phyloP scores from a whole-genome alignment of 2,113 vertebrate species.

The Melanerpes aurifrons region DNA sequence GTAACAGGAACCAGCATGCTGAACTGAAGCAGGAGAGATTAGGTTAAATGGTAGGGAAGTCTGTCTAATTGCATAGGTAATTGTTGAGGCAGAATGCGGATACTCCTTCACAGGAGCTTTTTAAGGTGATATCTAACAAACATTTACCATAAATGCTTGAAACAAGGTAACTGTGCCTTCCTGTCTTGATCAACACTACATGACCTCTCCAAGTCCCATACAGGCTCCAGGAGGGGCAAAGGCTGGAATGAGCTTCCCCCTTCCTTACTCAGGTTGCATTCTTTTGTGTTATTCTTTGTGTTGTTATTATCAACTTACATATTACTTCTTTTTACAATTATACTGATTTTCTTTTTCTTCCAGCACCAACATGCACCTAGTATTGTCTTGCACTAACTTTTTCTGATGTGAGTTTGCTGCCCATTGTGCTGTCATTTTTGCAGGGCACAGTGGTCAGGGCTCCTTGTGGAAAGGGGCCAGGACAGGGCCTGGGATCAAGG shows the following conservation, averaged over 20 bases:
- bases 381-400: neutral
- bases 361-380: neutral
- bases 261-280: neutral
- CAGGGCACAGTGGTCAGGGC: accelerated
- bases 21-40: neutral
- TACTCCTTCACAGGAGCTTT: neutral
- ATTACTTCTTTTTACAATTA: neutral
- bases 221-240: neutral
- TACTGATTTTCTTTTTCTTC: neutral
- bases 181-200: neutral
- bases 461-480: accelerated
- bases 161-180: neutral
- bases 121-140: neutral
- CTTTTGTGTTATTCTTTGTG: neutral
- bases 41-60: neutral
- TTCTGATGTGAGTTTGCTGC: neutral
- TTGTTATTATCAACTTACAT: neutral
- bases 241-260: neutral
- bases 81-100: neutral
- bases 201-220: neutral
- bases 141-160: neutral
- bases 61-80: neutral
- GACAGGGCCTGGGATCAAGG: neutral
- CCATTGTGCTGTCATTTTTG: accelerated
- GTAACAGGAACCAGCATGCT: conserved; percentile 20